Base-by-base conservation (phyloP, 2,113 vertebrate genomes). In the Tragelaphus imberbis region DNA sequence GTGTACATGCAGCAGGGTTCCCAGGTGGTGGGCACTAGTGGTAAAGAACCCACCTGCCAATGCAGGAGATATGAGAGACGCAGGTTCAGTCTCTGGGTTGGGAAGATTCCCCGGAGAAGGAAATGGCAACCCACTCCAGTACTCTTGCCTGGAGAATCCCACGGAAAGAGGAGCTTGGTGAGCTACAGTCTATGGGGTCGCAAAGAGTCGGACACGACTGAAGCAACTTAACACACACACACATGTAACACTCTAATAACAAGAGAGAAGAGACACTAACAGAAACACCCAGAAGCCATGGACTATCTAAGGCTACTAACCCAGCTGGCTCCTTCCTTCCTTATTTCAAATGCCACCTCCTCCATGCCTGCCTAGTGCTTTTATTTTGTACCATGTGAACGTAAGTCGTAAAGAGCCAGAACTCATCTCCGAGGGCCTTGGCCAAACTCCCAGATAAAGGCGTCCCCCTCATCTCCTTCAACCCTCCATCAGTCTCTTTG, bases 381-480 rank as follows among this genome's bases (percentile, higher is more conserved):
- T 61, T 17, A 40, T 47, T 40, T 61, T 47, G 36, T 9, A 30
- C 5, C 1, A 5, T 0, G 1, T 5, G 36, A 49, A 55, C 7
- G 0, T 21, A 55, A 51, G 55, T 84, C 58, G 1, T 13, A 9
- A 36, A 33, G 75, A 33, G n/a, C 27, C 65, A 49, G 14, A 51
- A 15, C 47, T 44, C 27, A 56, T 40, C 49, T 88, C 47, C 7
- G n/a, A 75, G 36, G 81, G 56, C 51, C 7, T 61, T 7, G 12
- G 81, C n/a, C 44, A 11, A 14, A 16, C 23, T 55, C 36, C 56
- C 25, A n/a, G 0, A 11, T 30, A 9, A 36, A 30, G 23, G 40
- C 23, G 2, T 5, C 84, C 53, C 59, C 6, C 7, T 5, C 17
- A 0, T 3, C 1, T 19, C 6, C 30, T 21, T 8, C 17, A 5